Evolutionary conservation across 2,888 invertebrate genomes (phyloP).

Genomic region (Erannis defoliaria): DNA sequence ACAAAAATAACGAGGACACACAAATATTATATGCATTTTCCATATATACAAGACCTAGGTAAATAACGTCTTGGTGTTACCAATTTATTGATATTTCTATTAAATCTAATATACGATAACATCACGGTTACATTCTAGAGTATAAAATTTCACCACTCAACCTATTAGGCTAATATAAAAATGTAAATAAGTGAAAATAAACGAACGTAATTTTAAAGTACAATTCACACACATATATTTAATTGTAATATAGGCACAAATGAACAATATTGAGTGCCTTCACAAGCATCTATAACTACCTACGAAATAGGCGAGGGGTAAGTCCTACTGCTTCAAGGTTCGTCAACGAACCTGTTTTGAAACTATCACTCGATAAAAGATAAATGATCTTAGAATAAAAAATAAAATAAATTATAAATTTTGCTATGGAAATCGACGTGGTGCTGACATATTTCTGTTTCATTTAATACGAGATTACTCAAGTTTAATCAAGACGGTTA

Average conservation of each 20-base stretch:
- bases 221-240: conserved; percentile 63
- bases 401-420: not conserved
- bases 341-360: conserved; percentile 30
- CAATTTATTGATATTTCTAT: conserved; percentile 70
- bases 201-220: conserved; percentile 46
- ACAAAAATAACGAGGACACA: conserved; percentile 61
- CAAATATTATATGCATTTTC: conserved; percentile 48
- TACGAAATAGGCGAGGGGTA: conserved; percentile 78
- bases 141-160: conserved; percentile 78
- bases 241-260: conserved; percentile 80
- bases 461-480: too few relatives aligned
- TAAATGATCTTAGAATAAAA: not conserved
- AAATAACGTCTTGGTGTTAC: conserved; percentile 76
- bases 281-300: conserved; percentile 67
- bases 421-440: not conserved
- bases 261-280: conserved; percentile 74
- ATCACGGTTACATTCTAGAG: conserved; percentile 65
- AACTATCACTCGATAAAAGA: conserved; percentile 30
- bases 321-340: conserved; percentile 70
- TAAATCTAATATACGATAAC: conserved; percentile 49
- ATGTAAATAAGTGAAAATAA: conserved; percentile 54
- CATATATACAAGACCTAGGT: conserved; percentile 68
- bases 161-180: conserved; percentile 68
- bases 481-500: too few relatives aligned
- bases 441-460: not conserved